Evolutionary conservation across 2,113 vertebrate species (phyloP).

Genomic region (Cricetomys ansorgei): DNA sequence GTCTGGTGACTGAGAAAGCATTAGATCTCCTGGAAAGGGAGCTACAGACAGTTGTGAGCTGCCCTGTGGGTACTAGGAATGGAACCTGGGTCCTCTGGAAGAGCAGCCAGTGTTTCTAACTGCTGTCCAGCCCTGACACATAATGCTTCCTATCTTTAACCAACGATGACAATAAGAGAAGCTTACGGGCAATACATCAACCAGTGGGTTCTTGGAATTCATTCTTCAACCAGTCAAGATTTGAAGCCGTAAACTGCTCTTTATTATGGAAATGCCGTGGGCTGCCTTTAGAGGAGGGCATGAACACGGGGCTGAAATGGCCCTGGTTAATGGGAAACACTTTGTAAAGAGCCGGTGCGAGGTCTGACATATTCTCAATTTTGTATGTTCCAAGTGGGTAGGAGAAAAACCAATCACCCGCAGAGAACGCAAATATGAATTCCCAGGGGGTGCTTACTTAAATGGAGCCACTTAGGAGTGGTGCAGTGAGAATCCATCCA

Average conservation of each 20-base stretch:
- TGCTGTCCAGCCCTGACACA: background rate
- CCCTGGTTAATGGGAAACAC: background rate
- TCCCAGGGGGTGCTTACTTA: background rate
- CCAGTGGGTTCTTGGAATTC: conserved; percentile 8
- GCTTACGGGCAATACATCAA: background rate
- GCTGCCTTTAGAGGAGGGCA: background rate
- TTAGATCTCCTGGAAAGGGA: background rate
- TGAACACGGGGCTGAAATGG: background rate
- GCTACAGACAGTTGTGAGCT: background rate
- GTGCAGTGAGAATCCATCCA: background rate
- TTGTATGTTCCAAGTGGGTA: background rate
- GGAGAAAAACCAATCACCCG: conserved; percentile 40
- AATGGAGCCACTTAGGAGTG: background rate
- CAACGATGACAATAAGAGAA: background rate
- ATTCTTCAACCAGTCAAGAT: conserved; percentile 17
- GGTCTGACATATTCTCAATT: background rate
- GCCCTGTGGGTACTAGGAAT: background rate
- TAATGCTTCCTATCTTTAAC: background rate
- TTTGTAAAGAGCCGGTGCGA: background rate
- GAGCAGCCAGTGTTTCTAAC: background rate
- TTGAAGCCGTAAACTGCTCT: background rate
- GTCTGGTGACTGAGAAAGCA: background rate
- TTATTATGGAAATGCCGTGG: background rate
- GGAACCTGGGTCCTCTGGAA: background rate
- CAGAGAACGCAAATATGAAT: background rate